A percentile compares a stretch with the other conserved stretches of the same genome.
phyloP scores from a whole-genome alignment of 2,888 invertebrate species.

The Drosophila borealis region DNA sequence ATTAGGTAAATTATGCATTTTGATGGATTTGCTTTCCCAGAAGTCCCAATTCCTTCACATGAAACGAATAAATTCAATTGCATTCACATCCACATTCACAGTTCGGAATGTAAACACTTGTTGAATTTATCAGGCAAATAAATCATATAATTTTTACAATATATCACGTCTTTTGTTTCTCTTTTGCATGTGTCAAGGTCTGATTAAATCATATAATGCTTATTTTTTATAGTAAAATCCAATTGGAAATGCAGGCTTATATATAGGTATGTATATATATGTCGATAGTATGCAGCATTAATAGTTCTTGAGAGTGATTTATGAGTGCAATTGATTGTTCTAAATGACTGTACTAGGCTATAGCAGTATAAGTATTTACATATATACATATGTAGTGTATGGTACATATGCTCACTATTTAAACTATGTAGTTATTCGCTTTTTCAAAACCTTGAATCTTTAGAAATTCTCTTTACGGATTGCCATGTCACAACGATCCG shows the following conservation, averaged over 20 bases:
- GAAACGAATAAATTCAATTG: too few relatives aligned
- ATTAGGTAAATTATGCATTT: too few relatives aligned
- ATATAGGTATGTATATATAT: background rate
- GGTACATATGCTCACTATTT: too few relatives aligned
- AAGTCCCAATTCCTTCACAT: too few relatives aligned
- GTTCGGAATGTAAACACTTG: background rate
- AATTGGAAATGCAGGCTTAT: conserved; percentile 16
- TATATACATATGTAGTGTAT: background rate
- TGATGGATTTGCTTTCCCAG: too few relatives aligned
- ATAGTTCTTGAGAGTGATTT: background rate
- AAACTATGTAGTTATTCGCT: too few relatives aligned
- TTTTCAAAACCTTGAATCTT: too few relatives aligned
- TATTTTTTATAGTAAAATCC: conserved; percentile 1
- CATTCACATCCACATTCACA: too few relatives aligned
- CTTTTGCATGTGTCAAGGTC: background rate
- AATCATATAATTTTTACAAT: background rate
- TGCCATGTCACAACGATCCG: too few relatives aligned
- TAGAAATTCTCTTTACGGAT: too few relatives aligned
- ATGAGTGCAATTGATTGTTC: conserved; percentile 31
- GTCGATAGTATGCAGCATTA: conserved; percentile 2
- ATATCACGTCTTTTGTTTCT: conserved; percentile 6
- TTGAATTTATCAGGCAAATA: background rate
- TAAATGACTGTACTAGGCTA: background rate
- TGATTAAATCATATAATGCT: conserved; percentile 5
- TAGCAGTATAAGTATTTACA: background rate